These are phyloP conservation scores for Ardeotis arabs DNA, from an alignment of 2,113 vertebrate genomes.

Conservation along the genomic window DNA sequence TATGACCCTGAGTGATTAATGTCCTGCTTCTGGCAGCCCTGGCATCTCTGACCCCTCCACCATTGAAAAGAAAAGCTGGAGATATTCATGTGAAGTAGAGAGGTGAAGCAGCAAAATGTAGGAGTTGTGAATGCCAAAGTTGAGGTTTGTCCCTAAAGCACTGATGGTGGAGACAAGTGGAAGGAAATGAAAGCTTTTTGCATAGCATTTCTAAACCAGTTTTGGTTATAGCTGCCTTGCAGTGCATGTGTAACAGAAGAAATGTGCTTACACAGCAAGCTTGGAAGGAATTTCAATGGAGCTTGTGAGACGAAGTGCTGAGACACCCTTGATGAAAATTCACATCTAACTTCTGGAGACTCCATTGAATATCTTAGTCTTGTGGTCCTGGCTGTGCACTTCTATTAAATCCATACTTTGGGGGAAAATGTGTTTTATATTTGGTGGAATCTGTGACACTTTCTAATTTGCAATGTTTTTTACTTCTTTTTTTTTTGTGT, in stretches of 20 bases:
- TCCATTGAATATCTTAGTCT: not conserved
- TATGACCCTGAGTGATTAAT: not conserved
- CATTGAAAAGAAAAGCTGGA: not conserved
- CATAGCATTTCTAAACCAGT: not conserved
- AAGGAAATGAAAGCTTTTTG: not conserved
- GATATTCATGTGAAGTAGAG: not conserved
- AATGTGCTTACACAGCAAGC: not conserved
- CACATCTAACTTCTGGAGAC: not conserved
- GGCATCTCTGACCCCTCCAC: not conserved
- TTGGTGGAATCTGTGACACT: not conserved
- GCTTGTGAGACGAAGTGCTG: not conserved
- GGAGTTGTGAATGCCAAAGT: not conserved
- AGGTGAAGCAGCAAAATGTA: not conserved
- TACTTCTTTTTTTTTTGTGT: not conserved
- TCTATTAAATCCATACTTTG: not conserved
- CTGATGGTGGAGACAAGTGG: not conserved
- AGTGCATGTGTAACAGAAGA: not conserved
- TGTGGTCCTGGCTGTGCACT: not conserved
- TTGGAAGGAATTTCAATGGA: not conserved
- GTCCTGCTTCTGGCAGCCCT: not conserved
- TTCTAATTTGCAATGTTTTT: conserved; percentile 40
- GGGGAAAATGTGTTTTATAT: not conserved
- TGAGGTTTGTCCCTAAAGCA: not conserved
- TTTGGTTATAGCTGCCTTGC: not conserved
- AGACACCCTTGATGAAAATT: not conserved